These are phyloP conservation scores for Lagorchestes hirsutus DNA, from an alignment of 2,797 vertebrate species.

Conservation along the genomic window DNA sequence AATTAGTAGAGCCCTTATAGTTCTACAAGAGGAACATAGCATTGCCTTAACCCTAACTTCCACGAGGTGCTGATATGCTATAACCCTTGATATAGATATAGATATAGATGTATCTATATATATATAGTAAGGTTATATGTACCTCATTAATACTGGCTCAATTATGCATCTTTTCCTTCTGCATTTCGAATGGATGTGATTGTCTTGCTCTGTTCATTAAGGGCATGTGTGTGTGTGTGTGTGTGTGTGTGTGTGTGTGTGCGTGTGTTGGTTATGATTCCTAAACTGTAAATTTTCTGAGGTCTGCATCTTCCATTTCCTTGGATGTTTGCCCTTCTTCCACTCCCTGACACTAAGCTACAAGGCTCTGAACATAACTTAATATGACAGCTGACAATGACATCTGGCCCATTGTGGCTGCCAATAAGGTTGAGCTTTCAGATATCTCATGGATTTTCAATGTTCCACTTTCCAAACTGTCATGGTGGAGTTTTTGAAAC, in stretches of 20 bases:
- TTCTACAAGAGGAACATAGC: neutral
- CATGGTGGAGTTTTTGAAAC: neutral
- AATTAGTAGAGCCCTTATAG: neutral
- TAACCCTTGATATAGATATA: too few species aligned
- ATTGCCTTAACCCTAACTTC: neutral
- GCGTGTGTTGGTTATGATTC: neutral
- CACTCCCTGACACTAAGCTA: neutral
- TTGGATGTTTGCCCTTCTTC: neutral
- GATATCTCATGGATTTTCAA: conserved; percentile 11
- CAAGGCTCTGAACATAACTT: neutral
- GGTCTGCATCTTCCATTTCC: neutral
- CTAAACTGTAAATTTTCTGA: neutral
- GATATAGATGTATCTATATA: too few species aligned
- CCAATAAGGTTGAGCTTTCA: neutral
- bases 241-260: neutral
- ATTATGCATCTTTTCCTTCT: neutral
- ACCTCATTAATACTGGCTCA: neutral
- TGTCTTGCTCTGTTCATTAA: neutral
- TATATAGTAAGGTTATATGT: neutral
- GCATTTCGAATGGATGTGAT: neutral
- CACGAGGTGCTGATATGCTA: neutral
- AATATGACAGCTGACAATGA: neutral
- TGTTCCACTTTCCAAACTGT: neutral
- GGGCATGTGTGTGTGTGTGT: neutral
- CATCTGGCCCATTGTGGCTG: neutral